Percentiles rank a stretch among this genome's conserved stretches.
phyloP scores from a whole-genome alignment of 2,113 vertebrate genomes.

The Vulpes ferrilata region DNA sequence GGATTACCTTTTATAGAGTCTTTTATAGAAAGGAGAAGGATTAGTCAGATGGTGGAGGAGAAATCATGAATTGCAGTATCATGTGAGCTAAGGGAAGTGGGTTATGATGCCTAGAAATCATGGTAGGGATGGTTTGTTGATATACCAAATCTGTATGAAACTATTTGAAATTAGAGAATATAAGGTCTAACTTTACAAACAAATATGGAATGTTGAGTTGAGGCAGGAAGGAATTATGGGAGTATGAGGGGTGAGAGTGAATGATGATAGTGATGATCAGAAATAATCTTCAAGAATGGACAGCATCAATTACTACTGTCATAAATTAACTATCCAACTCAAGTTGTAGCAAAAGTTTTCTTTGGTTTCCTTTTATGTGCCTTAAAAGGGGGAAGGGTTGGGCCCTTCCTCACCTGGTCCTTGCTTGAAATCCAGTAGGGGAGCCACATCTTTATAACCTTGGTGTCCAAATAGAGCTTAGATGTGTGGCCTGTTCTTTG shows the following conservation, averaged over 20 bases:
- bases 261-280: neutral
- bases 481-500: neutral
- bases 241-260: neutral
- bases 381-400: neutral
- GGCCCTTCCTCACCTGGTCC: slow-evolving; percentile 5
- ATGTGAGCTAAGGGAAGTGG: neutral
- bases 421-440: slow-evolving; percentile 13
- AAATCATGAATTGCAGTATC: neutral
- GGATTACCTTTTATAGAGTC: neutral
- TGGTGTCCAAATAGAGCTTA: neutral
- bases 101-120: neutral
- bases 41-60: neutral
- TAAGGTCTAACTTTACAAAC: neutral
- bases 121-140: neutral
- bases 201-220: neutral
- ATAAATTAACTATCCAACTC: neutral
- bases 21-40: neutral
- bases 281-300: neutral
- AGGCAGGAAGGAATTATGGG: neutral
- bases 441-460: neutral
- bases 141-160: neutral
- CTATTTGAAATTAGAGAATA: neutral
- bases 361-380: neutral
- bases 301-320: neutral
- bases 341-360: neutral